These are phyloP conservation scores for Phaethon lepturus DNA, from an alignment of 2,113 vertebrate species.

Conservation along the genomic window DNA sequence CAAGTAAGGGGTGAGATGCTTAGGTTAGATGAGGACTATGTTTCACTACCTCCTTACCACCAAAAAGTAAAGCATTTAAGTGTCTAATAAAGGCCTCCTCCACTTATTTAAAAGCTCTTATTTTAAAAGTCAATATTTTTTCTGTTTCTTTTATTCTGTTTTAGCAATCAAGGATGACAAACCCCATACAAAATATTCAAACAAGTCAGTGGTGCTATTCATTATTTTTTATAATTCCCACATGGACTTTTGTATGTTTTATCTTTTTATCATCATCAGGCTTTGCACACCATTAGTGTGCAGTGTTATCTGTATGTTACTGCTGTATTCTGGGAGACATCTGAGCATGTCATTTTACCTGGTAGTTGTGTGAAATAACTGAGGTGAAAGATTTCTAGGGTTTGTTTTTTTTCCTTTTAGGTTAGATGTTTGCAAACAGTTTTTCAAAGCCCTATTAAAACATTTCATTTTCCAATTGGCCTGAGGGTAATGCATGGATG, in stretches of 20 bases:
- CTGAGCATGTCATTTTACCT: neutral
- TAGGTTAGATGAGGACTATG: neutral
- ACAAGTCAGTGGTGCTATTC: neutral
- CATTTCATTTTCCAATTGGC: neutral
- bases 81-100: neutral
- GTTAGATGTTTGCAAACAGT: slow-evolving; percentile 27
- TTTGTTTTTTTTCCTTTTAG: neutral
- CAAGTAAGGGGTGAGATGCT: neutral
- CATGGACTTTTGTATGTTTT: neutral
- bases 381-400: slow-evolving; percentile 30
- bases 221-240: neutral
- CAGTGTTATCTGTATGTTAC: neutral
- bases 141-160: neutral
- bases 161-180: neutral
- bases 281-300: neutral
- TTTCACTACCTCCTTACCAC: neutral
- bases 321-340: neutral
- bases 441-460: slow-evolving; percentile 51
- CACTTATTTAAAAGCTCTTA: neutral
- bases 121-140: neutral
- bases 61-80: neutral
- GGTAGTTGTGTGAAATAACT: slow-evolving; percentile 3
- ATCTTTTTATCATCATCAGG: neutral
- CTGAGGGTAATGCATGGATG: slow-evolving; percentile 10
- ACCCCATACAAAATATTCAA: neutral